Evolutionary conservation across 2,797 vertebrate species (phyloP), one percentile per base, ranked within the genome.

Genomic region (Bucorvus abyssinicus): DNA sequence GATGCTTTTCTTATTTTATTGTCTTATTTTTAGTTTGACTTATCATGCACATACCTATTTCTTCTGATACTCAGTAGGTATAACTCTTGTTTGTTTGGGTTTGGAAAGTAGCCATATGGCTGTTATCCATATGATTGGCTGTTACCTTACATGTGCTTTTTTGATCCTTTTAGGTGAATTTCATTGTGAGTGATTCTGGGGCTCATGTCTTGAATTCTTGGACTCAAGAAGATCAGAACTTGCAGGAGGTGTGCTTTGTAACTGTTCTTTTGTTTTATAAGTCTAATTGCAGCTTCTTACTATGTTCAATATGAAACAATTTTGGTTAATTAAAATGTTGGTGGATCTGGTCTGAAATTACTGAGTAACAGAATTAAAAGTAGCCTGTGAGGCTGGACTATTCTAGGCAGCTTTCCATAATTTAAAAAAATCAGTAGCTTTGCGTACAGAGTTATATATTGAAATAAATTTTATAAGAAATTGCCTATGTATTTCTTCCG

Each of bases 121-220:
- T 74, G 9, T 34, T 68, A 14, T 0, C 26, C 65, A 14, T 61
- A 19, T 42, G 29, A 32, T 10, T 77, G 49, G 30, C 40, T 68
- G 12, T 71, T 24, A 18, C 2, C 15, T 85, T 57, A 30, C 8
- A 7, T 15, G n/a, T 71, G 59, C 20, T 73, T 91, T 95, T 96
- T 30, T 76, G 50, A 55, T 94, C n/a, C 94, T 63, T 86, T 53
- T 91, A 99, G 99, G 98, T 99, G 59, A 99, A 99, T 97, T 99
- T 99, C 97, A 99, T 99, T 84, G 99, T 99, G 56, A 99, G 99
- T 94, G 99, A 99, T 96, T 99, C 99, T 68, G 99, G 99, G 94
- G 99, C 99, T 96, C 99, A 99, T 94, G 98, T 99, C 94, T 97
- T 99, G 96, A 99, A 99, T 96, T 99, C 97, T 63, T 99, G 99